Evolutionary conservation across 2,888 invertebrate genomes (phyloP).

Genomic region (Drosophila demipolita): DNA sequence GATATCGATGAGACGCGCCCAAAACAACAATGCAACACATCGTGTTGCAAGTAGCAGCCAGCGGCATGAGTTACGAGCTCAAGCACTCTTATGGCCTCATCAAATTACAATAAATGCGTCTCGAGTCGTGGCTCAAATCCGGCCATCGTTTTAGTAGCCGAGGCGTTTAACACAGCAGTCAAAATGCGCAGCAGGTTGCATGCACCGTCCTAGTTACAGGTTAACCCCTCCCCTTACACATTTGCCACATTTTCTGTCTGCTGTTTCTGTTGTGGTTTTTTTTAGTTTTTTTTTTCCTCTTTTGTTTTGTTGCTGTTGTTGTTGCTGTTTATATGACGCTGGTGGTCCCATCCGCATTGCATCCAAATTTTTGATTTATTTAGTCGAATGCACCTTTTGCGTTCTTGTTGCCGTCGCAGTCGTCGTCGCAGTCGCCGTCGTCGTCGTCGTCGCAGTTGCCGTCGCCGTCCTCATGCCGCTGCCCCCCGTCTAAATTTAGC

Average conservation of each 20-base stretch:
- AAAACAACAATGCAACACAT: slow-evolving; percentile 43
- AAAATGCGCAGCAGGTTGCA: slow-evolving; percentile 69
- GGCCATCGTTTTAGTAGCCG: slow-evolving; percentile 5
- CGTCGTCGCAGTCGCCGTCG: slow-evolving; percentile 9
- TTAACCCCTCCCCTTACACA: slow-evolving; percentile 28
- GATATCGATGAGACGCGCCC: slow-evolving; percentile 61
- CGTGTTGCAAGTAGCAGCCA: slow-evolving; percentile 48
- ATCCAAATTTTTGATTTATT: slow-evolving; percentile 76
- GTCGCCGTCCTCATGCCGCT: slow-evolving; percentile 1
- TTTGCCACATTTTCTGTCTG: slow-evolving; percentile 21
- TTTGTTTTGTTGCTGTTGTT: slow-evolving; percentile 45
- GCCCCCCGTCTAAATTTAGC: slow-evolving; percentile 65
- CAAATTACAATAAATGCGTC: slow-evolving; percentile 49
- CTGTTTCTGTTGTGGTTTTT: slow-evolving; percentile 36
- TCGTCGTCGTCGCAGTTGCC: neutral
- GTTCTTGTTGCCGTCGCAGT: slow-evolving; percentile 4
- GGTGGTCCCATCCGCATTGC: slow-evolving; percentile 65
- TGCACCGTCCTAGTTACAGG: slow-evolving; percentile 15
- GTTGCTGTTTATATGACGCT: slow-evolving; percentile 63
- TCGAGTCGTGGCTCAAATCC: neutral
- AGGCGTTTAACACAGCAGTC: slow-evolving; percentile 62
- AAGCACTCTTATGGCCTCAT: slow-evolving; percentile 38
- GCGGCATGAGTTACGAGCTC: slow-evolving; percentile 74
- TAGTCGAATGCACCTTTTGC: slow-evolving; percentile 64
- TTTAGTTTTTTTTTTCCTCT: slow-evolving; percentile 9